Evolutionary conservation across 2,888 invertebrate genomes (phyloP), one percentile per base, ranked within the genome.

Genomic region (Caenorhabditis becei): DNA sequence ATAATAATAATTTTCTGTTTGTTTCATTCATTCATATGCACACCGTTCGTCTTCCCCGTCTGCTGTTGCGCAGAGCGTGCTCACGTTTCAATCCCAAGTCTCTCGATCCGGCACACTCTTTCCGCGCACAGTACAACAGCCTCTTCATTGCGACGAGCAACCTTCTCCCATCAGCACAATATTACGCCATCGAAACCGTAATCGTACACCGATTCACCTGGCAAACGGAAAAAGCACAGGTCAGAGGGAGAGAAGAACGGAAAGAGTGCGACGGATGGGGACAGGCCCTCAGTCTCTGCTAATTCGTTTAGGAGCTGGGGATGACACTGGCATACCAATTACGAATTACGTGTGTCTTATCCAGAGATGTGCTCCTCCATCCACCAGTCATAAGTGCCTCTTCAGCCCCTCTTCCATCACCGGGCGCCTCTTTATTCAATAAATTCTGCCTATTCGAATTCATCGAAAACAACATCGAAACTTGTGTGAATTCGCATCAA

Each of bases 391-490:
- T 65, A 77, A 77, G 77, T 63, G 70, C 37, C 77, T 70, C 77
- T 77, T 77, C 77, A 77, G 44, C 61, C 56, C 24, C 67, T 75
- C 49, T 59, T 44, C 74, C 66, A 74, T 74, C 74, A 74, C 65
- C 74, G 65, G 74, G 74, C 63, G 65, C 77, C 70, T 65, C 70
- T 70, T 77, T 77, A 77, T 77, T 77, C 77, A 65, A 77, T 77
- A 70, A 77, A 77, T 62, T 63, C 65, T 77, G 35, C 53, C 44
- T 35, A 66, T 49, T 75, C 66, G 61, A 56, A 77, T 53, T 53
- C 72, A 72, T 37, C 65, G 58, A 74, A 74, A 74, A 74, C 74
- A 66, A 74, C 58, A 74, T 51, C 26, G 66, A 74, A 74, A 74
- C 74, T 74, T 74, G 74, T 74, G 74, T 26, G 65, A 65, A 71